Conservation (phyloP, 2,888 invertebrate species). For the Zygaena filipendulae region DNA sequence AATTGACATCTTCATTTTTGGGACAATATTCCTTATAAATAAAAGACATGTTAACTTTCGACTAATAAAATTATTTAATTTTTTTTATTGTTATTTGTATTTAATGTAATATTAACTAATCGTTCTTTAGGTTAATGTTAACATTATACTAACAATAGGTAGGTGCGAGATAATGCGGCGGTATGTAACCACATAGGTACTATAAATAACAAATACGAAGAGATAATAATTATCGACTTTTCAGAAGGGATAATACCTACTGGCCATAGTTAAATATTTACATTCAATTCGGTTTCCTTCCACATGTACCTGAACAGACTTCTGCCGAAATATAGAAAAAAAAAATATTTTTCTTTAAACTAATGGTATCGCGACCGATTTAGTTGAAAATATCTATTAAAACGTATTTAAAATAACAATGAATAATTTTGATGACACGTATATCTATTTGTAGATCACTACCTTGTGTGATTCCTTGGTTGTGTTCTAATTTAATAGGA, state of each 20-base stretch:
- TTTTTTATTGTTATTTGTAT: conserved; percentile 31
- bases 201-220: too few relatives aligned
- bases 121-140: conserved; percentile 30
- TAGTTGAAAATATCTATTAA: conserved; percentile 8
- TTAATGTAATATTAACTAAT: conserved; percentile 37
- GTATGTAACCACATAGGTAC: too few relatives aligned
- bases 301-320: conserved; percentile 43
- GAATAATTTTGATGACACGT: conserved; percentile 17
- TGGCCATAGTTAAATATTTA: too few relatives aligned
- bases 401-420: conserved; percentile 15
- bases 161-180: too few relatives aligned
- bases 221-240: too few relatives aligned
- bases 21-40: conserved; percentile 59
- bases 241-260: too few relatives aligned
- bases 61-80: conserved; percentile 30
- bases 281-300: conserved; percentile 40
- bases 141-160: too few relatives aligned
- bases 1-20: conserved; percentile 40
- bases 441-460: conserved; percentile 35
- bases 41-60: conserved; percentile 61
- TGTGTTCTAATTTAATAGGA: conserved; percentile 51
- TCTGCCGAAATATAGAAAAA: conserved; percentile 26
- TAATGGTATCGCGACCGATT: conserved; percentile 17
- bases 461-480: conserved; percentile 63
- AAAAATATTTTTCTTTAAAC: conserved; percentile 20